These are phyloP conservation scores for Parazoanthus darwini DNA, from an alignment of 92 coral and sea anemone genomes.

Conservation along the genomic window DNA sequence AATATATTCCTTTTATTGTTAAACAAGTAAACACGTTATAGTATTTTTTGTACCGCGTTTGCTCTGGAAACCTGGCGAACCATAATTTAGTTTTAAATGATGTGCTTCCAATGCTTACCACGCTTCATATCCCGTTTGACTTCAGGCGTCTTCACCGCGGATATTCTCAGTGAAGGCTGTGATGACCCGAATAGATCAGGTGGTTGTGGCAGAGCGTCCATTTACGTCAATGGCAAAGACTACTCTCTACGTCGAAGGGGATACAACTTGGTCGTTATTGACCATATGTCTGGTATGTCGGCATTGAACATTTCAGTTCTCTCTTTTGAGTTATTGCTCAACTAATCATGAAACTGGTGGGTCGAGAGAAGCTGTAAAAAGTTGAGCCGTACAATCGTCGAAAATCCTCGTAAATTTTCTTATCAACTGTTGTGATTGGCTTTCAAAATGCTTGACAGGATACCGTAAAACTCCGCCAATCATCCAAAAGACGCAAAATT, in stretches of 20 bases:
- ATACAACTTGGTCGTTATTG: constrained; percentile 9
- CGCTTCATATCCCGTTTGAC: too few relatives aligned
- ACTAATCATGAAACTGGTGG: neutral
- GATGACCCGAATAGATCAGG: neutral
- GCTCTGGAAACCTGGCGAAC: too few relatives aligned
- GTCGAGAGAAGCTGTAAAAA: neutral
- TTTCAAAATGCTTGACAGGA: too few relatives aligned
- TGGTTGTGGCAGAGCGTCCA: constrained; percentile 7
- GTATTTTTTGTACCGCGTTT: too few relatives aligned
- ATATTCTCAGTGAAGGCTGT: constrained; percentile 26
- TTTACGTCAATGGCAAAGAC: constrained; percentile 25
- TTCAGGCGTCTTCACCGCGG: constrained; percentile 27
- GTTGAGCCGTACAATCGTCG: too few relatives aligned
- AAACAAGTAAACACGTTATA: too few relatives aligned
- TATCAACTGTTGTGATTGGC: too few relatives aligned
- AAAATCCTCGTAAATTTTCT: too few relatives aligned
- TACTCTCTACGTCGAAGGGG: constrained; percentile 15
- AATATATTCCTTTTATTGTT: too few relatives aligned
- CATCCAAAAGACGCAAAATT: too few relatives aligned
- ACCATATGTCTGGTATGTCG: constrained; percentile 19
- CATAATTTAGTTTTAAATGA: neutral
- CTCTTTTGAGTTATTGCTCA: neutral
- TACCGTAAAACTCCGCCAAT: too few relatives aligned
- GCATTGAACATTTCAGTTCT: neutral
- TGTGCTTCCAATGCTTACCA: too few relatives aligned